Evolutionary conservation across 1,140 invertebrate species (phyloP), one percentile per base, ranked within the genome.

Genomic region (Zaprionus taronus): DNA sequence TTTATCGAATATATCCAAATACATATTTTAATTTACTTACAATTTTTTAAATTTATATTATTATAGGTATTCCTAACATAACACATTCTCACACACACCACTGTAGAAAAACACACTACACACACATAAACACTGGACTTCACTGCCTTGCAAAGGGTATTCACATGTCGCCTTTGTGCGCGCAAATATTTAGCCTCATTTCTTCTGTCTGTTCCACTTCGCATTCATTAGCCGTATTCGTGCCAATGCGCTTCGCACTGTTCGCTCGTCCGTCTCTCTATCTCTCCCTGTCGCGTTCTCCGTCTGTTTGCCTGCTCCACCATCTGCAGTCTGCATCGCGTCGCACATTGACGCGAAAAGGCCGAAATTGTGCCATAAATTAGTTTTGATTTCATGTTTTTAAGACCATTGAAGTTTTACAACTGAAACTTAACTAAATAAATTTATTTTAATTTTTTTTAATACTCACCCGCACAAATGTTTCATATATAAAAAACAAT

Each of bases 221-320:
- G 84, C 84, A 89, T 89, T 87, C 78, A 87, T 87, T 89, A 87
- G 81, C 83, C 72, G 68, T 87, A 83, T 83, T 83, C 70, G 80
- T 72, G 74, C 74, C 69, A 72, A 44, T 77, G 74, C 74, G 74
- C 69, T 61, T 62, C 70, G 62, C 74, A 58, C 51, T 38, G 44
- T 49, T 55, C 47, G 34, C 57, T 64, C 22, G 41, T 53, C 14
- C 65, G 36, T 63, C 53, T 36, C 20, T 22, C 28, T 31, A 6
- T 31, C 28, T 28, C 2, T 9, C 26, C 26, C 7, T 31, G 28
- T 9, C 28, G 28, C 1, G 28, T 7, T 31, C 28, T 38, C 9
- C 65, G 22, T 56, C 57, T 38, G 51, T 51, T 14, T 24, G 47
- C 47, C 47, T 51, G 41, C 41, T 41, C 5, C 6, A 5, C 38